phyloP scores from a whole-genome alignment of 2,113 vertebrate species.

The Raja brachyura region DNA sequence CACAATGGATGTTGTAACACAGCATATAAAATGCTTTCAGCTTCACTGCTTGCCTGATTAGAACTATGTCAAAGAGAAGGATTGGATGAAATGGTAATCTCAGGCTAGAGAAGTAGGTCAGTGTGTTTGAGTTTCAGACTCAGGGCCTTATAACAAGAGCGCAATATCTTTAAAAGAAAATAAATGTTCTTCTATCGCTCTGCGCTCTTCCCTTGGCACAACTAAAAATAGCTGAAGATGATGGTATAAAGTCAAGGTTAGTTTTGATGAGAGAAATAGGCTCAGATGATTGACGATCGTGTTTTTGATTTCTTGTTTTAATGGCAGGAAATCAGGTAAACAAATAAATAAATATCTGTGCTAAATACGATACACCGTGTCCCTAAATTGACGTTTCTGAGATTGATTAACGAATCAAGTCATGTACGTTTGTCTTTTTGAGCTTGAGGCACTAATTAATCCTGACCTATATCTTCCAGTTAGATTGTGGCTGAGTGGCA shows the following conservation, averaged over 20 bases:
- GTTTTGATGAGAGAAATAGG: neutral
- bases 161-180: neutral
- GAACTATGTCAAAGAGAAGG: neutral
- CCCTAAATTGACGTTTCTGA: neutral
- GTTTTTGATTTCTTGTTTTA: neutral
- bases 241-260: neutral
- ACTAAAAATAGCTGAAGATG: neutral
- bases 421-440: neutral
- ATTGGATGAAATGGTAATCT: neutral
- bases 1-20: neutral
- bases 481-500: neutral
- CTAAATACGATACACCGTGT: neutral
- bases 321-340: neutral
- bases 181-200: neutral
- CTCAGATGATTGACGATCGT: neutral
- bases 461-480: neutral
- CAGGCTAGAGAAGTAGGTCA: neutral
- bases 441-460: neutral
- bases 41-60: neutral
- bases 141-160: neutral
- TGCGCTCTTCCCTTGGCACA: neutral
- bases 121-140: neutral
- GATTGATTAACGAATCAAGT: neutral
- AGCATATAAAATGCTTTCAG: neutral
- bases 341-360: neutral